phyloP scores from a whole-genome alignment of 2,797 vertebrate species.

The Sebastes ruberrimus region DNA sequence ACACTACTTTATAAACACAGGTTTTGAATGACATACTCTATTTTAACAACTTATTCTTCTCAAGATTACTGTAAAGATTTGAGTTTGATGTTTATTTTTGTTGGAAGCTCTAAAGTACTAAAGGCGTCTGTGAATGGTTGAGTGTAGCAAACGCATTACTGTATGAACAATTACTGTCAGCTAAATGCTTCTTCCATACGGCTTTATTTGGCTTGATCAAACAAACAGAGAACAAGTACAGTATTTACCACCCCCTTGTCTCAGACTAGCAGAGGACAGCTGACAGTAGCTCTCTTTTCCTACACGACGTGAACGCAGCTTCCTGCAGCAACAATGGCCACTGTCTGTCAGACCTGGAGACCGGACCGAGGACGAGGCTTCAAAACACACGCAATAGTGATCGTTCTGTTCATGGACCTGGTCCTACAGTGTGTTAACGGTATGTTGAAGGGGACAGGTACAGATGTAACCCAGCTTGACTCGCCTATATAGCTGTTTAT shows the following conservation, averaged over 20 bases:
- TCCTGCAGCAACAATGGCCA: slow-evolving; percentile 67
- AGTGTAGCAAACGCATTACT: neutral
- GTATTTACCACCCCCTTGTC: neutral
- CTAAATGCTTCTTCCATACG: neutral
- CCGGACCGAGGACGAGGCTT: slow-evolving; percentile 68
- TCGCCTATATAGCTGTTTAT: neutral
- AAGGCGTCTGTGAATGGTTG: neutral
- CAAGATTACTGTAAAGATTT: neutral
- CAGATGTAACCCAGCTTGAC: accelerated
- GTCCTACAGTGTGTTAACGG: slow-evolving; percentile 72
- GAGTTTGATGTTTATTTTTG: neutral
- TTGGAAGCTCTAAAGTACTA: accelerated
- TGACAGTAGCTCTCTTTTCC: neutral
- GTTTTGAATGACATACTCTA: neutral
- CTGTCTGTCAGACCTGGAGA: slow-evolving; percentile 62
- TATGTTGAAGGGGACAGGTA: slow-evolving; percentile 28
- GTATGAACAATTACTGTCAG: neutral
- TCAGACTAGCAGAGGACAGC: neutral
- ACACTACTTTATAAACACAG: neutral
- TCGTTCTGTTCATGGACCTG: slow-evolving; percentile 71
- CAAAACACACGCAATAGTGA: slow-evolving; percentile 65
- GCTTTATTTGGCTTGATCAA: neutral
- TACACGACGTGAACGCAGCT: slow-evolving; percentile 28
- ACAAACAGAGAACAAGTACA: neutral
- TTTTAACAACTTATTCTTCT: neutral